These are phyloP conservation scores for Trichonephila inaurata DNA, from an alignment of 1,140 invertebrate genomes.

Conservation along the genomic window DNA sequence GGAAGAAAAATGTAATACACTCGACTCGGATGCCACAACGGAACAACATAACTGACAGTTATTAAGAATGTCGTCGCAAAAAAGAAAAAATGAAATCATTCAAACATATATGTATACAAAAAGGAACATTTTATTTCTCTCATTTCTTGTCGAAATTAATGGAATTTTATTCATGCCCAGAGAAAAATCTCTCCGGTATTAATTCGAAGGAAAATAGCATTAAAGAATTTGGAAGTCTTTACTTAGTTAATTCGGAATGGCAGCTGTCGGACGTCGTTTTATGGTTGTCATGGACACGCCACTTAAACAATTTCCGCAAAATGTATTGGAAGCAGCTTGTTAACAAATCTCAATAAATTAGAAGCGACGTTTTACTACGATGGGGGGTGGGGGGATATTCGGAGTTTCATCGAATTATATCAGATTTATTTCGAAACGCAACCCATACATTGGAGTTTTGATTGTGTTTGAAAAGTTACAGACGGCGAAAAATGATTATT, in stretches of 20 bases:
- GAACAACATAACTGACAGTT: slow-evolving; percentile 53
- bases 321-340: slow-evolving; percentile 1
- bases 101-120: background rate
- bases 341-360: background rate
- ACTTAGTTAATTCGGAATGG: slow-evolving; percentile 60
- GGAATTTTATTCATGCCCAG: slow-evolving; percentile 39
- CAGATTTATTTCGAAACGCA: background rate
- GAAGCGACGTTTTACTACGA: background rate
- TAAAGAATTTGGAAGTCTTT: slow-evolving; percentile 52
- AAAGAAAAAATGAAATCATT: background rate
- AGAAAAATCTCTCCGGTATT: background rate
- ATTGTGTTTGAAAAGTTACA: too few species aligned
- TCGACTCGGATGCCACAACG: background rate
- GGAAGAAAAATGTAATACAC: slow-evolving; percentile 46
- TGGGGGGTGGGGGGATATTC: too few species aligned
- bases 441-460: background rate
- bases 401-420: slow-evolving; percentile 4
- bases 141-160: slow-evolving; percentile 53
- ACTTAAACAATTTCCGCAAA: background rate
- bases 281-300: slow-evolving; percentile 18
- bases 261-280: slow-evolving; percentile 41
- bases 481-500: too few species aligned
- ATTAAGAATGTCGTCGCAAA: slow-evolving; percentile 63
- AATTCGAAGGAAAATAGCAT: slow-evolving; percentile 42
- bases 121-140: background rate